These are phyloP conservation scores for Carollia perspicillata DNA, from an alignment of 2,113 vertebrate species.

Conservation along the genomic window DNA sequence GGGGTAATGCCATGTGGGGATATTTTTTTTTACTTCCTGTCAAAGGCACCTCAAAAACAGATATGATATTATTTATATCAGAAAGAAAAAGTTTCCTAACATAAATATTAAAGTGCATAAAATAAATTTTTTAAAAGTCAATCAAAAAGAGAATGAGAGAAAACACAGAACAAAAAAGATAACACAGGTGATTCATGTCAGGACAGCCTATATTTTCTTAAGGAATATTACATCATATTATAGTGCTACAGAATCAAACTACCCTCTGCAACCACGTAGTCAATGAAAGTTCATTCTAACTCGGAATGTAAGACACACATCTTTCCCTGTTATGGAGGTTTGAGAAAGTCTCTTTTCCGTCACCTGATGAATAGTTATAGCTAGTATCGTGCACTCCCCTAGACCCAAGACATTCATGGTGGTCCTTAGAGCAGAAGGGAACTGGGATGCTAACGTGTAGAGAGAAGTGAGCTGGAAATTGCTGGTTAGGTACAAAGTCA, in stretches of 20 bases:
- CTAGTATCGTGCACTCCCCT: background rate
- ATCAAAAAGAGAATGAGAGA: background rate
- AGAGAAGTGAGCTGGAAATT: background rate
- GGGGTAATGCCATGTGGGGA: background rate
- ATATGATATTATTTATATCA: background rate
- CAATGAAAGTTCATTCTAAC: background rate
- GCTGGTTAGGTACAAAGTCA: background rate
- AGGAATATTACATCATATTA: background rate
- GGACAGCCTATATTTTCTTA: slow-evolving; percentile 12
- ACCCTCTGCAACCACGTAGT: background rate
- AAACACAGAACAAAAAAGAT: background rate
- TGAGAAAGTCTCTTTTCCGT: background rate
- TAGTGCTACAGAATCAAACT: background rate
- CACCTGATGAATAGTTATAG: background rate
- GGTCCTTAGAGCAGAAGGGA: background rate
- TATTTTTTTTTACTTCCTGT: background rate
- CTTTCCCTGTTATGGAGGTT: background rate
- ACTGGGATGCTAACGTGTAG: background rate
- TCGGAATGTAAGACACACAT: background rate
- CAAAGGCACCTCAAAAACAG: background rate
- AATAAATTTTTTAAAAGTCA: background rate
- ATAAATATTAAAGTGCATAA: background rate
- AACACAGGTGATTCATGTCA: background rate
- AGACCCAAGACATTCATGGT: background rate
- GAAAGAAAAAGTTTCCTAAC: background rate